phyloP scores from a whole-genome alignment of 2,797 vertebrate species.

The Euthynnus affinis region DNA sequence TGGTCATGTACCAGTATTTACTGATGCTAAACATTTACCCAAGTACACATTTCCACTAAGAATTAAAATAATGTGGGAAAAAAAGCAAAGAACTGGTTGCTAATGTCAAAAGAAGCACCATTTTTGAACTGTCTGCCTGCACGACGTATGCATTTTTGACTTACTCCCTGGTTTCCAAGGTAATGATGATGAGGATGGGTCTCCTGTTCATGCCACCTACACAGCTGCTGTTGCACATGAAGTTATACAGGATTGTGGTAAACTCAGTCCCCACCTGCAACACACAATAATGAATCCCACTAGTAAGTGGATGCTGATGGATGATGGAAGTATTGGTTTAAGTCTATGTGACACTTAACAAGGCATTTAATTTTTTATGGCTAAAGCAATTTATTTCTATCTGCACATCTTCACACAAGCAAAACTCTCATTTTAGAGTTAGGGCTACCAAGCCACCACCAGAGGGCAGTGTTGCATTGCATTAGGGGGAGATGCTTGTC shows the following conservation, averaged over 20 bases:
- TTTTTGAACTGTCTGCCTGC: neutral
- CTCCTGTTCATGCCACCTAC: slow-evolving; percentile 99
- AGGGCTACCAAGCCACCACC: slow-evolving; percentile 39
- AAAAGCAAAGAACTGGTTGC: no score
- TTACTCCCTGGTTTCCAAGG: slow-evolving; percentile 97
- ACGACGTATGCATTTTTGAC: slow-evolving; percentile 63
- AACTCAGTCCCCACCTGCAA: slow-evolving; percentile 97
- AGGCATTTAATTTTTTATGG: neutral
- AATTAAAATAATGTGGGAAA: neutral
- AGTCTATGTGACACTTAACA: neutral
- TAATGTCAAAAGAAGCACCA: neutral
- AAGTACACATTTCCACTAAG: neutral
- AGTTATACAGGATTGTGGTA: slow-evolving; percentile 98
- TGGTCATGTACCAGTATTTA: neutral
- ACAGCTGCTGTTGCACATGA: slow-evolving; percentile 99
- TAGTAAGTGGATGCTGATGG: neutral
- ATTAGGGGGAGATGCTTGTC: neutral
- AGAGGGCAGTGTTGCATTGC: slow-evolving; percentile 58
- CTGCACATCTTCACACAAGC: neutral
- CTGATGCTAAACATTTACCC: neutral
- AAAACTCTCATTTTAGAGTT: neutral
- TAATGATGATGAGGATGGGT: slow-evolving; percentile 99
- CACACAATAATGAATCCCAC: slow-evolving; percentile 28
- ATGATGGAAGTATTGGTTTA: neutral
- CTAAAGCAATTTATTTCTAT: neutral